A percentile compares a stretch with the other conserved stretches of the same genome.
Conservation (phyloP, 2,888 invertebrate species). For the Fissipunctia ypsillon region DNA sequence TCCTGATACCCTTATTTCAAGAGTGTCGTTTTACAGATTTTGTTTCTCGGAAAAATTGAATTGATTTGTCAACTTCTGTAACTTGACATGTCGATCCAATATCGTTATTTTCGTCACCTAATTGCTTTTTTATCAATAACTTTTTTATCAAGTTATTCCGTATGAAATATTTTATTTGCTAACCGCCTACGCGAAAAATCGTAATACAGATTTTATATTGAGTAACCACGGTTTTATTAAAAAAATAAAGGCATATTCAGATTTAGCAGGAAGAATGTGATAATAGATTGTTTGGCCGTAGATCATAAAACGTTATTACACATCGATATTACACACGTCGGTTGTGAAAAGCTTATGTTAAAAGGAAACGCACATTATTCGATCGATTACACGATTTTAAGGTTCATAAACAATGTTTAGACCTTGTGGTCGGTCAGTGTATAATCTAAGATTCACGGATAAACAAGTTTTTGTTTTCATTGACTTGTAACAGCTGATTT, state of each 20-base stretch:
- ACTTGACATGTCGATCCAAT: constrained; percentile 30
- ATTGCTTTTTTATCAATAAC: constrained; percentile 21
- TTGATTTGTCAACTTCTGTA: constrained; percentile 34
- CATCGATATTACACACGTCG: constrained; percentile 30
- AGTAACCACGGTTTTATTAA: not conserved
- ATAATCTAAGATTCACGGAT: constrained; percentile 23
- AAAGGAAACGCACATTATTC: constrained; percentile 34
- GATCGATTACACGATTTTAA: constrained; percentile 22
- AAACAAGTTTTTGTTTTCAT: constrained; percentile 10
- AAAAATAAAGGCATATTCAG: not conserved
- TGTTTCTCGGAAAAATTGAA: constrained; percentile 25
- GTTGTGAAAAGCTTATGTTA: constrained; percentile 33
- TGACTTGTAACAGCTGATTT: constrained; percentile 8
- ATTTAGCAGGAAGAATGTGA: constrained; percentile 13
- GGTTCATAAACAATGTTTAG: constrained; percentile 27
- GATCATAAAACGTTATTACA: constrained; percentile 45
- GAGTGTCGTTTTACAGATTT: constrained; percentile 2
- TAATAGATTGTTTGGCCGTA: constrained; percentile 26
- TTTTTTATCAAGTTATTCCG: constrained; percentile 16
- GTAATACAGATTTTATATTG: not conserved
- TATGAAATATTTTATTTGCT: constrained; percentile 8
- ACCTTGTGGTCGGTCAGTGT: constrained; percentile 35
- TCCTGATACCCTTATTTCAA: constrained; percentile 27
- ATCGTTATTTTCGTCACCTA: constrained; percentile 32
- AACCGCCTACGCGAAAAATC: not conserved